Evolutionary conservation across 2,113 vertebrate species (phyloP).

Genomic region (Oostethus manadensis): DNA sequence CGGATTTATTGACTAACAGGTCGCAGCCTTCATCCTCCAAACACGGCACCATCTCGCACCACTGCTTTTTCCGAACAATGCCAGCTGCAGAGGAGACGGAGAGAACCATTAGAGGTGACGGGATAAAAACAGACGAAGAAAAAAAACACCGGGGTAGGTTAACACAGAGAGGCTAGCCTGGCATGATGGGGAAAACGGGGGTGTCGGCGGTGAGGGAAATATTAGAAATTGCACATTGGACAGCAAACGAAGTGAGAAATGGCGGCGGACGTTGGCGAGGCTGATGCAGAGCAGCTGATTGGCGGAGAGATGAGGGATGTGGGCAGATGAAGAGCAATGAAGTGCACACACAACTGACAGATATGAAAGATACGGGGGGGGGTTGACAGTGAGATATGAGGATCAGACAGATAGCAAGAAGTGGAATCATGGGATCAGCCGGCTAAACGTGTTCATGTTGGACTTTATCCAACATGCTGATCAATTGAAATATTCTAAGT

Average conservation of each 20-base stretch:
- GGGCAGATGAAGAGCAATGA: conserved; percentile 46
- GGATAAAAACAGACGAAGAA: conserved; percentile 18
- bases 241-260: conserved; percentile 27
- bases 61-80: conserved; percentile 93
- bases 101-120: conserved; percentile 4
- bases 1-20: conserved; percentile 95
- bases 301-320: conserved; percentile 24
- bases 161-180: conserved; percentile 23
- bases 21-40: conserved; percentile 97
- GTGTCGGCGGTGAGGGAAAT: background rate
- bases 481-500: too few species aligned
- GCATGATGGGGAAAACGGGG: conserved; percentile 33
- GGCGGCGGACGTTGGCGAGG: background rate
- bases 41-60: conserved; percentile 99
- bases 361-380: conserved; percentile 6
- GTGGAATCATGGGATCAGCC: conserved; percentile 27
- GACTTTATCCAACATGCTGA: conserved; percentile 15
- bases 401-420: conserved; percentile 24
- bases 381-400: conserved; percentile 38
- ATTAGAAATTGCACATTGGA: background rate
- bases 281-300: conserved; percentile 6
- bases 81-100: conserved; percentile 72
- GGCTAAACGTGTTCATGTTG: conserved; percentile 40
- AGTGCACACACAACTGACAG: conserved; percentile 50
- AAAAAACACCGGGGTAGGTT: conserved; percentile 20